Conservation (phyloP, 1,140 invertebrate species). For the Thereuonema tuberculata region DNA sequence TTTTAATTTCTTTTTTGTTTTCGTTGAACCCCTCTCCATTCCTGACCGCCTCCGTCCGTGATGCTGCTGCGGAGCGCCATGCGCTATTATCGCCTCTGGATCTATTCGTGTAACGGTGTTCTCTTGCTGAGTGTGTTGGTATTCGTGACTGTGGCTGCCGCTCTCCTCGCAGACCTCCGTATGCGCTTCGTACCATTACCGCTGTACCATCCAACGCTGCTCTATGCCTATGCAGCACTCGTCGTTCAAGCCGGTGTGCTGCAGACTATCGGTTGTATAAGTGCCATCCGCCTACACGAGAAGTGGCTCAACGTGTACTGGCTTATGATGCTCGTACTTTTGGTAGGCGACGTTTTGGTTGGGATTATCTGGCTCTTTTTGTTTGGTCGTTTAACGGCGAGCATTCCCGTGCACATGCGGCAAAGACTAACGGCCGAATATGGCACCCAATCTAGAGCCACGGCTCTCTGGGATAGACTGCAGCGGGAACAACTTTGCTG, state of each 20-base stretch:
- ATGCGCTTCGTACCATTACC: slow-evolving; percentile 22
- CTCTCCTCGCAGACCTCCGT: slow-evolving; percentile 42
- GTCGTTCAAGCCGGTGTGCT: slow-evolving; percentile 45
- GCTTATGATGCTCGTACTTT: slow-evolving; percentile 58
- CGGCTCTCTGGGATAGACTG: slow-evolving; percentile 61
- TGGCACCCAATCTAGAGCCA: slow-evolving; percentile 41
- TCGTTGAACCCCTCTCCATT: neutral
- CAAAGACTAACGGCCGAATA: slow-evolving; percentile 46
- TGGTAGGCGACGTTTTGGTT: slow-evolving; percentile 66
- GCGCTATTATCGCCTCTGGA: slow-evolving; percentile 78
- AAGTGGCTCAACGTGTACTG: slow-evolving; percentile 68
- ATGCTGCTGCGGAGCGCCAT: slow-evolving; percentile 31
- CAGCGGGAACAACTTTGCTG: slow-evolving; percentile 63
- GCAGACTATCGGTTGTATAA: slow-evolving; percentile 57
- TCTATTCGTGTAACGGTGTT: slow-evolving; percentile 79
- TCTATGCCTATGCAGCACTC: slow-evolving; percentile 69
- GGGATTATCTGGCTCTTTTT: slow-evolving; percentile 76
- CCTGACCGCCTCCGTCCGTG: slow-evolving; percentile 6
- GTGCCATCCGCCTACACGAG: slow-evolving; percentile 60
- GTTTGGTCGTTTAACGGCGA: slow-evolving; percentile 55
- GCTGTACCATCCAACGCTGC: slow-evolving; percentile 60
- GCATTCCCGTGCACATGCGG: slow-evolving; percentile 50
- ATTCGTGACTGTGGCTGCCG: slow-evolving; percentile 58
- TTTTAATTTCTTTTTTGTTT: neutral
- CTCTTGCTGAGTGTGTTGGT: slow-evolving; percentile 63